phyloP scores from a whole-genome alignment of 2,113 vertebrate species.

The Progne subis region DNA sequence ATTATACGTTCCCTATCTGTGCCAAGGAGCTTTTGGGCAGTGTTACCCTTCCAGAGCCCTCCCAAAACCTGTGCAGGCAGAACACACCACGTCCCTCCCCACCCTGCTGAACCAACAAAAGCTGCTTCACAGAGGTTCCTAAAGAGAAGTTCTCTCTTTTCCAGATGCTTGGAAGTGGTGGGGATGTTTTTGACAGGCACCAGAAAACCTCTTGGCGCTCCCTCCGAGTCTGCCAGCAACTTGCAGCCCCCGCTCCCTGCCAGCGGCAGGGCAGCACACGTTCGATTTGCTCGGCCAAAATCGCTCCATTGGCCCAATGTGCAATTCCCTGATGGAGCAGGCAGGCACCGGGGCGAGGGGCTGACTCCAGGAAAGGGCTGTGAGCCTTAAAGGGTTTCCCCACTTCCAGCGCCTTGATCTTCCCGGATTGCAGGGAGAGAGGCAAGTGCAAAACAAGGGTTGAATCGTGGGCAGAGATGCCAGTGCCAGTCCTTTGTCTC shows the following conservation, averaged over 20 bases:
- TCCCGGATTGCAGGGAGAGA: background rate
- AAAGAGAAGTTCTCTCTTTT: background rate
- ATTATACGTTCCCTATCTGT: fast-evolving
- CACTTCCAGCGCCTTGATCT: background rate
- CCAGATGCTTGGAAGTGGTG: background rate
- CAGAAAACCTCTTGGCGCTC: background rate
- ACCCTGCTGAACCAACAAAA: fast-evolving
- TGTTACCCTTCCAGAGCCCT: background rate
- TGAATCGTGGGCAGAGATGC: background rate
- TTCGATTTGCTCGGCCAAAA: background rate
- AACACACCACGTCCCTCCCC: fast-evolving
- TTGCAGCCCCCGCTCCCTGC: background rate
- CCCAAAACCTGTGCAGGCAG: fast-evolving
- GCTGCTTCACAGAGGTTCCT: background rate
- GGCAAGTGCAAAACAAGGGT: background rate
- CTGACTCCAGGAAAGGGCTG: background rate
- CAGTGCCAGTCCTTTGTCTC: background rate
- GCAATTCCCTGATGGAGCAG: background rate
- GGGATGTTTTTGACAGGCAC: background rate
- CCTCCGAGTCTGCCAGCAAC: background rate
- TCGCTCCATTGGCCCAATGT: background rate
- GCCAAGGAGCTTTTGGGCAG: background rate
- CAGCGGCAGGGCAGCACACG: background rate
- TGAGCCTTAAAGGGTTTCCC: background rate
- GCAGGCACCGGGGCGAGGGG: background rate